These are phyloP conservation scores for Corythornis cristatus DNA, from an alignment of 2,113 vertebrate genomes.

Conservation along the genomic window DNA sequence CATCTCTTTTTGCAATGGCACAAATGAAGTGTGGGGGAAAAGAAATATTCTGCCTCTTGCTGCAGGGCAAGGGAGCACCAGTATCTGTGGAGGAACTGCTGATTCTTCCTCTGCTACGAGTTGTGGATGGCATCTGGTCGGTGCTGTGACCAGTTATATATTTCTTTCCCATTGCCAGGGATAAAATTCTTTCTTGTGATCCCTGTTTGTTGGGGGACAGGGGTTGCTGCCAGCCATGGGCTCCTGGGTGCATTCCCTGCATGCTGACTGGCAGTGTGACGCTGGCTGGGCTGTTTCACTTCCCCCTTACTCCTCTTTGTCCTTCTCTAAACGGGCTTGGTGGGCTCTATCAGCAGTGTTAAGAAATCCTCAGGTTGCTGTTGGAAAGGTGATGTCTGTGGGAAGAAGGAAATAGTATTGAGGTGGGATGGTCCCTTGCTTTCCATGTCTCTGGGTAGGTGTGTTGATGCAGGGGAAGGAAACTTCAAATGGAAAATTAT, in stretches of 20 bases:
- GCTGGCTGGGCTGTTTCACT: background rate
- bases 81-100: background rate
- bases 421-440: accelerated
- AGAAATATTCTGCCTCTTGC: background rate
- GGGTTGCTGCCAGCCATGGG: background rate
- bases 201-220: accelerated
- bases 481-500: background rate
- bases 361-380: background rate
- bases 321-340: background rate
- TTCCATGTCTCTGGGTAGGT: background rate
- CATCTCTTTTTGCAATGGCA: background rate
- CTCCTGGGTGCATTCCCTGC: background rate
- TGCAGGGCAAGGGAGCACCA: background rate
- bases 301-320: background rate
- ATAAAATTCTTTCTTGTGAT: background rate
- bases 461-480: accelerated
- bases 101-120: background rate
- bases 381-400: background rate
- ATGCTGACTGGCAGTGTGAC: background rate
- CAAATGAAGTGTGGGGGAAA: accelerated
- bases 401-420: background rate
- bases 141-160: background rate
- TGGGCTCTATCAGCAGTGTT: background rate
- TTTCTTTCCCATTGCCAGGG: background rate
- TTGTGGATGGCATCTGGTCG: background rate